Percentiles rank a stretch among this genome's conserved stretches.
Conservation (phyloP, 2,797 vertebrate genomes). For the Malurus splendens region DNA sequence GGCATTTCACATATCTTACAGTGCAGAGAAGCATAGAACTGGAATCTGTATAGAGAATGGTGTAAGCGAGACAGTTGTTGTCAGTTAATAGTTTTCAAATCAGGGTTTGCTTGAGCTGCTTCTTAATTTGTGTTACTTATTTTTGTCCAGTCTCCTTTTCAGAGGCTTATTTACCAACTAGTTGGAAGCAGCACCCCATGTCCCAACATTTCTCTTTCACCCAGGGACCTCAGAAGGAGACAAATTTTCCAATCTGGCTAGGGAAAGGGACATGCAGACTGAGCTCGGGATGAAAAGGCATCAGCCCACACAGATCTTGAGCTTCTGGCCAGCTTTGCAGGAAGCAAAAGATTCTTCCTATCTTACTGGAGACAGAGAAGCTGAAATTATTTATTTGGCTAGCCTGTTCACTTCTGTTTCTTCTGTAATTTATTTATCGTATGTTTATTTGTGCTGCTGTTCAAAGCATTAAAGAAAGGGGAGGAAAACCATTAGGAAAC, state of each 20-base stretch:
- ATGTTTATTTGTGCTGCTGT: not conserved
- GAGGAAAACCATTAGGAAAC: not conserved
- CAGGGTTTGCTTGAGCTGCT: not conserved
- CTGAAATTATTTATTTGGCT: constrained; percentile 11
- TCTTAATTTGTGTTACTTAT: not conserved
- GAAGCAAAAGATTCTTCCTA: constrained; percentile 5
- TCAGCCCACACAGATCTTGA: not conserved
- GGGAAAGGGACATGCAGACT: not conserved
- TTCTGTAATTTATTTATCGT: constrained; percentile 28
- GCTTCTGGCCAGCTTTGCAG: not conserved
- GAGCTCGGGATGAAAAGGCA: not conserved
- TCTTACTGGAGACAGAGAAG: constrained; percentile 13
- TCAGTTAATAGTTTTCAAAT: not conserved
- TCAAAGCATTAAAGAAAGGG: not conserved
- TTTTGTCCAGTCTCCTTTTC: not conserved
- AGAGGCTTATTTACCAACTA: not conserved
- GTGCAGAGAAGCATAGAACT: not conserved
- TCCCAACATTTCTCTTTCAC: not conserved
- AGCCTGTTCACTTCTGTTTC: not conserved
- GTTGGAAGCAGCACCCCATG: not conserved
- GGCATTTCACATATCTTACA: not conserved
- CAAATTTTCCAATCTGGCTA: rapidly evolving
- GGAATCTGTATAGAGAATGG: not conserved
- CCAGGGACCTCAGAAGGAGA: not conserved
- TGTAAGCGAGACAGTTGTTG: not conserved